phyloP scores from a whole-genome alignment of 1,140 invertebrate genomes.

The Dendrolimus punctatus region DNA sequence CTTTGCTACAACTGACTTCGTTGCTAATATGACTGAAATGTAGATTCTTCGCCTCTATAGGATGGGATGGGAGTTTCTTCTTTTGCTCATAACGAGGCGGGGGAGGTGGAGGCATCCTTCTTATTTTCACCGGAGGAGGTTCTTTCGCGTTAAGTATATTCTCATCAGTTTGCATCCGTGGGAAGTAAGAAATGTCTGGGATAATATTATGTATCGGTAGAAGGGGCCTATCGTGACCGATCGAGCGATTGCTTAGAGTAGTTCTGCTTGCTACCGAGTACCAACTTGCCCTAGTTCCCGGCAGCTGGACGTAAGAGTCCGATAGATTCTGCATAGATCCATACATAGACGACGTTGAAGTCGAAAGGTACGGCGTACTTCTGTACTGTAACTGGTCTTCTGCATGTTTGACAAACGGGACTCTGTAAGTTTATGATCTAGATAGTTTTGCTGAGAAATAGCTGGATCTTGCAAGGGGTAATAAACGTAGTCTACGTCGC shows the following conservation, averaged over 20 bases:
- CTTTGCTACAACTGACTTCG: slow-evolving; percentile 36
- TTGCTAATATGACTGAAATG: slow-evolving; percentile 27
- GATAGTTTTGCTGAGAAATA: slow-evolving; percentile 90
- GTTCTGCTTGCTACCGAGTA: slow-evolving; percentile 72
- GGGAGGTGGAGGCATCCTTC: slow-evolving; percentile 81
- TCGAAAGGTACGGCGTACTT: slow-evolving; percentile 83
- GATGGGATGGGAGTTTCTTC: slow-evolving; percentile 52
- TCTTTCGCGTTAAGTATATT: slow-evolving; percentile 82
- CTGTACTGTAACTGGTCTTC: slow-evolving; percentile 83
- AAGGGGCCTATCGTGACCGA: slow-evolving; percentile 73
- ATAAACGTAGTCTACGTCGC: slow-evolving; percentile 91
- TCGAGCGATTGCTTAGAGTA: slow-evolving; percentile 70
- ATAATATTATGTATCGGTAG: slow-evolving; percentile 62
- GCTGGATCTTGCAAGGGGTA: slow-evolving; percentile 91
- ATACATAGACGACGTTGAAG: slow-evolving; percentile 78
- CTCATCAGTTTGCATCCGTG: slow-evolving; percentile 82
- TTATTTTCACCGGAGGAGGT: slow-evolving; percentile 72
- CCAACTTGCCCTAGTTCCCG: slow-evolving; percentile 71
- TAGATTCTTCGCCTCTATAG: slow-evolving; percentile 39
- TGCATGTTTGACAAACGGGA: slow-evolving; percentile 64
- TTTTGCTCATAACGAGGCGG: slow-evolving; percentile 78
- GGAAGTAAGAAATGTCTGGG: slow-evolving; percentile 73
- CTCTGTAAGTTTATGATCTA: slow-evolving; percentile 85
- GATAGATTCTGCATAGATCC: slow-evolving; percentile 84
- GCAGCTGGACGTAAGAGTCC: slow-evolving; percentile 78